These are phyloP conservation scores for Protobothrops mucrosquamatus DNA, from an alignment of 2,113 vertebrate genomes.

Conservation along the genomic window DNA sequence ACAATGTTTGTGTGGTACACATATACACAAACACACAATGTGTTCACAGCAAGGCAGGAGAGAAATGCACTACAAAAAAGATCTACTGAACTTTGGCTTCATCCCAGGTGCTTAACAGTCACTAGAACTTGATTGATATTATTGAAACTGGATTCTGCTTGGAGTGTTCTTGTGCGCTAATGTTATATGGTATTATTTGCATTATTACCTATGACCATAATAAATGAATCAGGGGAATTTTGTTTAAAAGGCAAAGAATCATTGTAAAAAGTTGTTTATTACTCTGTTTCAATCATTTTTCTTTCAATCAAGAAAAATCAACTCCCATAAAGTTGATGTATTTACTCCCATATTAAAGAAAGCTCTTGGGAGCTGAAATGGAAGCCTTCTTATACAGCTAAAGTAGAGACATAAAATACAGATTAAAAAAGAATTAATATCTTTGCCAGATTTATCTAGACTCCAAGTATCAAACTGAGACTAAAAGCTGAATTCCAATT, in stretches of 20 bases:
- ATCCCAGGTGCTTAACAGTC: background rate
- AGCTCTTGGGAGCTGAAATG: background rate
- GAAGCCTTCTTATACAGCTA: background rate
- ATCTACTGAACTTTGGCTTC: background rate
- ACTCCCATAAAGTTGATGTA: background rate
- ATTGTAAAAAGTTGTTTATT: background rate
- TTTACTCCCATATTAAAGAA: background rate
- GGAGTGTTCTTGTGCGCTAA: background rate
- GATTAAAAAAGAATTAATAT: background rate
- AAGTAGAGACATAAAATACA: background rate
- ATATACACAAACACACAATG: background rate
- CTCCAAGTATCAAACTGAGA: background rate
- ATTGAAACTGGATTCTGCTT: background rate
- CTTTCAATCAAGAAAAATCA: background rate
- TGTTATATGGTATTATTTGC: background rate
- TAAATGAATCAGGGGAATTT: background rate
- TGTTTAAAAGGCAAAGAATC: background rate
- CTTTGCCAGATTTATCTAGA: background rate
- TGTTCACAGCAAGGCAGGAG: background rate
- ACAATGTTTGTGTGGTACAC: background rate
- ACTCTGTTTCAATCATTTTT: background rate
- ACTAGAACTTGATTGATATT: background rate
- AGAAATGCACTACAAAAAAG: background rate
- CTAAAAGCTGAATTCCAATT: background rate
- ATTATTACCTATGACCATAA: background rate